Base-by-base conservation (phyloP, 2,797 vertebrate species). In the Naso thynnoides region DNA sequence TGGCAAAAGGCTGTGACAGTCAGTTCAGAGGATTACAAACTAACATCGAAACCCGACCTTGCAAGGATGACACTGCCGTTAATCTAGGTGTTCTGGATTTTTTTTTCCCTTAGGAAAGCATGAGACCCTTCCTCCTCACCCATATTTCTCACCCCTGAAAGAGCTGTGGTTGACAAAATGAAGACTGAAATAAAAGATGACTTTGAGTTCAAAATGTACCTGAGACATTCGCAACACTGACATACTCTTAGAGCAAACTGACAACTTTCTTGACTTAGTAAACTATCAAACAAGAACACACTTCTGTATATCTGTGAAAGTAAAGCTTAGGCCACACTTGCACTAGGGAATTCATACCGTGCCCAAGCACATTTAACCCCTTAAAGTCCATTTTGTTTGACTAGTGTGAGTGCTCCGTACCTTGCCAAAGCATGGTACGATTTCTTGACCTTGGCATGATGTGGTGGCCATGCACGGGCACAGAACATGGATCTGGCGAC, bases 41-140 rank as follows among this genome's bases (percentile, higher is more conserved):
- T 52, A 78, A 86, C 82, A 82, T 39, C 19, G 33, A 77, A 73
- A 75, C 54, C 64, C 15, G 58, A 86, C 86, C 87, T 85, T 88
- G 82, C 24, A 26, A 64, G 38, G 65, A 75, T 76, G 78, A 79
- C 87, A 64, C 59, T n/a, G 63, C 54, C n/a, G 70, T 87, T 87
- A 77, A 80, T 87, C 68, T 70, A 19, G 24, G 54, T 50, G 53
- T 56, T 79, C 65, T 49, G 45, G 62, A 31, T 78, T 57, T n/a
- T 39, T 62, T 36, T 70, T 69, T 41, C 57, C 52, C 45, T 38
- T 61, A 55, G 26, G 24, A 39, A 63, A 8, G 7, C 2, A 36
- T 31, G 41, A 19, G 31, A 39, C 26, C 10, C 18, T 1, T 53
- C 47, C 36, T 52, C 24, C 33, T 55, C 26, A 5, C 53, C 39